A percentile compares a stretch with the other conserved stretches of the same genome.
Evolutionary conservation across 2,113 vertebrate species (phyloP).

Genomic region (Tapirus terrestris): DNA sequence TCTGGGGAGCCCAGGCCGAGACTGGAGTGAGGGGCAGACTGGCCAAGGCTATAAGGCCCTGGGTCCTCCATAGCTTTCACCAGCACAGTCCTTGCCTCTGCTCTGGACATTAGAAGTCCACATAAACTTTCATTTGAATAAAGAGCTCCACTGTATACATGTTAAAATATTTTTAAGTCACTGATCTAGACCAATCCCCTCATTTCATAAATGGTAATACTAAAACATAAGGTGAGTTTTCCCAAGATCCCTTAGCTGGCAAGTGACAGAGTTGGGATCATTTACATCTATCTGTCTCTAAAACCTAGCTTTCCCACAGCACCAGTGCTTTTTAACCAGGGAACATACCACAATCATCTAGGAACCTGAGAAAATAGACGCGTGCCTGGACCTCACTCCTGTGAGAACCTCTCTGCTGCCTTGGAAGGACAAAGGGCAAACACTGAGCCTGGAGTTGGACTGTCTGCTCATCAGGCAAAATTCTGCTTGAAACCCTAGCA

Average conservation of each 20-base stretch:
- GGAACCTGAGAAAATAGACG: neutral
- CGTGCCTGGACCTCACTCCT: neutral
- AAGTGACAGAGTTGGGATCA: neutral
- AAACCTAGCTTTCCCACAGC: neutral
- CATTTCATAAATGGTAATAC: neutral
- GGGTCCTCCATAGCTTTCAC: neutral
- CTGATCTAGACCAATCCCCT: neutral
- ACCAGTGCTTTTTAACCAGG: neutral
- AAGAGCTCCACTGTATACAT: neutral
- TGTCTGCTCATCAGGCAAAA: neutral
- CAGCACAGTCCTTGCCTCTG: neutral
- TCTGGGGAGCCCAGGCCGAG: neutral
- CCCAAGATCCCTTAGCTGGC: neutral
- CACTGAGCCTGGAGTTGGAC: neutral
- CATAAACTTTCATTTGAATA: neutral
- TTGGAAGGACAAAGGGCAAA: neutral
- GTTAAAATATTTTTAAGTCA: neutral
- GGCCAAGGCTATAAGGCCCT: neutral
- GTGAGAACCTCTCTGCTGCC: neutral
- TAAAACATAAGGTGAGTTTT: neutral
- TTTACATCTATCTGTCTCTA: neutral
- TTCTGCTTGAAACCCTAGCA: neutral
- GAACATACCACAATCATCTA: neutral
- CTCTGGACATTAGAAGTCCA: neutral
- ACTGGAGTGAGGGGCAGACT: neutral